Conservation (phyloP, 2,113 vertebrate genomes). For the Limanda limanda region DNA sequence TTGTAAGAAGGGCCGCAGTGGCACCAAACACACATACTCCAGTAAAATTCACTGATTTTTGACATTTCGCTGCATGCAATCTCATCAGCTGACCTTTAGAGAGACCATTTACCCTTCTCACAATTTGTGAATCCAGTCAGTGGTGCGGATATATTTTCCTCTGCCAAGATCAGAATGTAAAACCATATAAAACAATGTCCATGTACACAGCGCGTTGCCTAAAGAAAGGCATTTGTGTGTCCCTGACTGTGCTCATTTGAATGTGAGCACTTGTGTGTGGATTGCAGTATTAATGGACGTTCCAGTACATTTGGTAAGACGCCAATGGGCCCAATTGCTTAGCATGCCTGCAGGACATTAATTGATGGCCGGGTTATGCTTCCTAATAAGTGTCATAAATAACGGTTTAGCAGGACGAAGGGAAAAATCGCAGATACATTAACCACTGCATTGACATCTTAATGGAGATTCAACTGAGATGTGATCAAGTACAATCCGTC, state of each 20-base stretch:
- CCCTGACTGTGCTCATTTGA: conserved; percentile 61
- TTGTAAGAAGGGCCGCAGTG: conserved; percentile 21
- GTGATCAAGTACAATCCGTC: conserved; percentile 77
- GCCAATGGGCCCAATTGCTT: conserved; percentile 79
- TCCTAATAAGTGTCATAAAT: conserved; percentile 85
- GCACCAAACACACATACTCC: not conserved
- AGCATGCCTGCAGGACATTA: conserved; percentile 81
- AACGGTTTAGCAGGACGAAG: conserved; percentile 79
- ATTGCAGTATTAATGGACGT: conserved; percentile 79
- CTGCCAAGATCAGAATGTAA: not conserved
- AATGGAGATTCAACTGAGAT: conserved; percentile 82
- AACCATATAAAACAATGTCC: conserved; percentile 23
- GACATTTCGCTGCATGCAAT: conserved; percentile 32
- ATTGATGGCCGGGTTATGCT: conserved; percentile 83
- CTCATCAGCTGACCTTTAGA: conserved; percentile 32
- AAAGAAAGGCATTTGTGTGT: conserved; percentile 48
- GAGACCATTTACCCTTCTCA: conserved; percentile 21
- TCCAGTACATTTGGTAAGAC: conserved; percentile 82
- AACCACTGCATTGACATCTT: conserved; percentile 80
- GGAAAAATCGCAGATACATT: conserved; percentile 78
- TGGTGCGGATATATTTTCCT: not conserved
- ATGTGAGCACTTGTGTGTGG: conserved; percentile 72
- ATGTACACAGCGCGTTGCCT: conserved; percentile 21
- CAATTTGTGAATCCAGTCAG: conserved; percentile 3
- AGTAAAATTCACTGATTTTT: conserved; percentile 5